A percentile compares a stretch with the other conserved stretches of the same genome.
phyloP scores from a whole-genome alignment of 2,113 vertebrate genomes.

The Garra rufa region DNA sequence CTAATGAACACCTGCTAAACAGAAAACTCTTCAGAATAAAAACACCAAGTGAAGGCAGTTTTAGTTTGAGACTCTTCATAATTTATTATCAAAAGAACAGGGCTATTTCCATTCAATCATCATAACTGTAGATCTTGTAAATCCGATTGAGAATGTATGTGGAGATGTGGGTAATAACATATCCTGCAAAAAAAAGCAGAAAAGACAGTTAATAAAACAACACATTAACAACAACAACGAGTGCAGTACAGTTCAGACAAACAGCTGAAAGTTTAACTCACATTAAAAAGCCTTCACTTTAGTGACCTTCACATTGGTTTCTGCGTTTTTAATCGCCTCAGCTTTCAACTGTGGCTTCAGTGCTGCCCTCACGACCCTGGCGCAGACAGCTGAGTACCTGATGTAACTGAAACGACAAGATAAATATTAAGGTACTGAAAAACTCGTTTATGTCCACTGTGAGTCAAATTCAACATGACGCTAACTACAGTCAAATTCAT shows the following conservation, averaged over 20 bases:
- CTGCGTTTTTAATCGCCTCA: slow-evolving; percentile 80
- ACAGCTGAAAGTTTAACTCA: slow-evolving; percentile 66
- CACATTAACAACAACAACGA: background rate
- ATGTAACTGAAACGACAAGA: slow-evolving; percentile 49
- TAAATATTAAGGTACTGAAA: background rate
- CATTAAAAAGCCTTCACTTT: slow-evolving; percentile 80
- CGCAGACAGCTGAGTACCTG: slow-evolving; percentile 79
- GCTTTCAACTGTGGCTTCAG: slow-evolving; percentile 84
- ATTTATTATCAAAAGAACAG: slow-evolving; percentile 54
- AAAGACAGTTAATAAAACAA: background rate
- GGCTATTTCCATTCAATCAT: background rate
- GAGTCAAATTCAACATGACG: background rate
- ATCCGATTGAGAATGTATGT: background rate
- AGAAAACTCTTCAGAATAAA: background rate
- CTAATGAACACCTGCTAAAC: background rate
- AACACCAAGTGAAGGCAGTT: background rate
- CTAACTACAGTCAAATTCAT: background rate
- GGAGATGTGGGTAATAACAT: background rate
- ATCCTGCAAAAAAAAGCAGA: slow-evolving; percentile 22
- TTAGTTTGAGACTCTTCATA: slow-evolving; percentile 39
- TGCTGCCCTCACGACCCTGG: slow-evolving; percentile 83
- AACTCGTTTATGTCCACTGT: background rate
- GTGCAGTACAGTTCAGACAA: background rate
- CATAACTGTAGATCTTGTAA: slow-evolving; percentile 14
- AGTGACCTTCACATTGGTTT: slow-evolving; percentile 79